Conservation (phyloP, 2,888 invertebrate species). For the Spisula solida region DNA sequence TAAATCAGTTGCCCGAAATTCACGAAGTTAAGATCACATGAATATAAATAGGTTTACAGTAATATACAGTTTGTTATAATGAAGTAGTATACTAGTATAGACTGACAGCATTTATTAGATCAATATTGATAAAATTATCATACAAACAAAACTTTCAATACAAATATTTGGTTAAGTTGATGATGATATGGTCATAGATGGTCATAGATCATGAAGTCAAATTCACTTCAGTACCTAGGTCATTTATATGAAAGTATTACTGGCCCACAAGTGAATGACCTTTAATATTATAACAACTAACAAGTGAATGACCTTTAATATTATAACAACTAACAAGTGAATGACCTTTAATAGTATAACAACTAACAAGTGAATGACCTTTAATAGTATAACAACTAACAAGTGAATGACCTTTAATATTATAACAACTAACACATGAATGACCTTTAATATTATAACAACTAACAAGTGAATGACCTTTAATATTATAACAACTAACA, state of each 20-base stretch:
- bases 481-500: too few relatives aligned
- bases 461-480: too few relatives aligned
- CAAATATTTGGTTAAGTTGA: neutral
- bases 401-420: too few relatives aligned
- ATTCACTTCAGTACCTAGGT: neutral
- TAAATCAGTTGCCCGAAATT: too few relatives aligned
- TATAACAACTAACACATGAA: too few relatives aligned
- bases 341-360: too few relatives aligned
- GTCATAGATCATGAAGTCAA: neutral
- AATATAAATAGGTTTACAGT: neutral
- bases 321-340: too few relatives aligned
- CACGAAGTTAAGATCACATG: too few relatives aligned
- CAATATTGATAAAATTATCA: neutral
- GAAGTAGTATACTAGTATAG: neutral
- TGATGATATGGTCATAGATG: neutral
- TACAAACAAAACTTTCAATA: constrained; percentile 16
- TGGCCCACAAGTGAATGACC: neutral
- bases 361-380: too few relatives aligned
- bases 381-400: too few relatives aligned
- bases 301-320: too few relatives aligned
- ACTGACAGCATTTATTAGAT: neutral
- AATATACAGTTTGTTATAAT: neutral
- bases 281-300: neutral
- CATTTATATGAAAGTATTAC: neutral
- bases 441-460: too few relatives aligned